Evolutionary conservation across 2,797 vertebrate species (phyloP).

Genomic region (Esox lucius): DNA sequence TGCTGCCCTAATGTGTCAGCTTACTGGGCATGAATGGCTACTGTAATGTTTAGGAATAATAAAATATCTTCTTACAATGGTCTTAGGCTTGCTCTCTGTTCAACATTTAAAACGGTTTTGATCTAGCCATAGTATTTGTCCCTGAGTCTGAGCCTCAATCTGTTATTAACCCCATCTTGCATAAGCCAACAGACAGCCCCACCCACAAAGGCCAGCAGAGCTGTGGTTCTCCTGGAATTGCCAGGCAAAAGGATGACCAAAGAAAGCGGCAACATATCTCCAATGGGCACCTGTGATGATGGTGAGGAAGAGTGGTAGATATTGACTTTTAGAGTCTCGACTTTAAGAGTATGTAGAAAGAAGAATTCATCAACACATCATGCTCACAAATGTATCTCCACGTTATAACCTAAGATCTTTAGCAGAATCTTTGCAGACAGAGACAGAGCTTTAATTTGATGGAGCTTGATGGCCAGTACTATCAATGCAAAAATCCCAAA

Average conservation of each 20-base stretch:
- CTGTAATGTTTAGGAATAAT: not conserved
- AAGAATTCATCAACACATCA: slow-evolving; percentile 26
- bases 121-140: slow-evolving; percentile 52
- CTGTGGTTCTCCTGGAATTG: slow-evolving; percentile 55
- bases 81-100: not conserved
- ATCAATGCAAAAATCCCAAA: slow-evolving; percentile 1
- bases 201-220: slow-evolving; percentile 64
- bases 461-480: slow-evolving; percentile 26
- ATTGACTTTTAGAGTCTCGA: slow-evolving; percentile 57
- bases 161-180: slow-evolving; percentile 59
- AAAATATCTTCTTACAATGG: not conserved
- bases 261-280: slow-evolving; percentile 75
- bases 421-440: slow-evolving; percentile 19
- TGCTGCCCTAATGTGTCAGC: not conserved
- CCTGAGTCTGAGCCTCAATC: slow-evolving; percentile 58
- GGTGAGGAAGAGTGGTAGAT: slow-evolving; percentile 64
- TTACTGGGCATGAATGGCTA: not conserved
- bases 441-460: slow-evolving; percentile 17
- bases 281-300: slow-evolving; percentile 72
- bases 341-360: slow-evolving; percentile 58
- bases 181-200: slow-evolving; percentile 64
- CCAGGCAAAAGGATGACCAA: slow-evolving; percentile 66
- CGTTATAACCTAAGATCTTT: slow-evolving; percentile 30
- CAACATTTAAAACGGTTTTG: slow-evolving; percentile 25
- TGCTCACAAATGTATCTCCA: slow-evolving; percentile 3